Evolutionary conservation across 2,797 vertebrate genomes (phyloP).

Genomic region (Spheniscus humboldti): DNA sequence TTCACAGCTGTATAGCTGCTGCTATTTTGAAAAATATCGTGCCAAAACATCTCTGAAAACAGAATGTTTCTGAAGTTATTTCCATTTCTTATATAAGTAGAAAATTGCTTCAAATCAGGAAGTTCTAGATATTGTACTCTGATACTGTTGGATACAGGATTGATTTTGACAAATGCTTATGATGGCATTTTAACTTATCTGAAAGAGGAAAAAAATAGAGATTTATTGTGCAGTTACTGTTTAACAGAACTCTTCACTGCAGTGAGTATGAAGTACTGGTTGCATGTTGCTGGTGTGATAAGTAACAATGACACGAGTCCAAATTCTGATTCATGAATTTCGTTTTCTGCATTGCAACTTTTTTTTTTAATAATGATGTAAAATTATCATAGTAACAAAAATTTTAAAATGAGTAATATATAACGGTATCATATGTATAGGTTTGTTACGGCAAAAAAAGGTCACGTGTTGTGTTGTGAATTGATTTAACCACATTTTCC

Average conservation of each 20-base stretch:
- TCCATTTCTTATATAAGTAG: not conserved
- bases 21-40: not conserved
- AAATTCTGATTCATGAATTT: not conserved
- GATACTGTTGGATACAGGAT: not conserved
- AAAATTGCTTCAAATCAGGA: not conserved
- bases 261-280: not conserved
- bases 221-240: not conserved
- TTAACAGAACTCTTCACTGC: not conserved
- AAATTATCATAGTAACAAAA: not conserved
- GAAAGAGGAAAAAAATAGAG: not conserved
- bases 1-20: not conserved
- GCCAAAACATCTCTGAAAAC: not conserved
- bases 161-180: not conserved
- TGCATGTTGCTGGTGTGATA: not conserved
- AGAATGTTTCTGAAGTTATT: not conserved
- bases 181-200: not conserved
- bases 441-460: not conserved
- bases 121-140: not conserved
- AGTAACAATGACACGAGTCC: not conserved
- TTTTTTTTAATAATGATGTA: not conserved
- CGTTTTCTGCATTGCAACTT: not conserved
- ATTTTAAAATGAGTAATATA: not conserved
- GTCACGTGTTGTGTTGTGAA: not conserved
- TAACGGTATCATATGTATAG: not conserved
- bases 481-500: not conserved